Evolutionary conservation across 2,113 vertebrate genomes (phyloP).

Genomic region (Chionis minor): DNA sequence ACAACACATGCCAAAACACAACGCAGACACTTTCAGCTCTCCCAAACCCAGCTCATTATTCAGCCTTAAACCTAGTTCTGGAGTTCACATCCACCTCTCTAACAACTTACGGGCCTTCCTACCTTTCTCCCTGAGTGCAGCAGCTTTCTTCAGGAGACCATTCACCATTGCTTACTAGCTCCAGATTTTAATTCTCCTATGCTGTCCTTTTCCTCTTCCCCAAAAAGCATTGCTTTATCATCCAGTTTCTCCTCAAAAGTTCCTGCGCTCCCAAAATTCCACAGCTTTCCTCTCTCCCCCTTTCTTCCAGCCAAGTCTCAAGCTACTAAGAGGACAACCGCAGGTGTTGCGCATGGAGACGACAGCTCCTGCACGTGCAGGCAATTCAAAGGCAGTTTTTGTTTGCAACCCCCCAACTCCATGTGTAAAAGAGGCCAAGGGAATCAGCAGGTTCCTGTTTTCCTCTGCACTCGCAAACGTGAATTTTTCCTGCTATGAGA

Average conservation of each 20-base stretch:
- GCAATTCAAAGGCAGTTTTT: not conserved
- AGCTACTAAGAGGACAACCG: not conserved
- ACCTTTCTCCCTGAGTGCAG: not conserved
- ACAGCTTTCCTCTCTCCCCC: not conserved
- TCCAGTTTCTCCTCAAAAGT: not conserved
- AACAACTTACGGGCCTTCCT: not conserved
- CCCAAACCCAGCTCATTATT: not conserved
- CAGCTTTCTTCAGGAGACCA: not conserved
- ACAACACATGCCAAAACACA: not conserved
- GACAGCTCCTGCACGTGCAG: not conserved
- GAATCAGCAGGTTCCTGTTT: conserved; percentile 27
- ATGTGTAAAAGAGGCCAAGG: not conserved
- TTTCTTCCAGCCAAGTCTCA: not conserved
- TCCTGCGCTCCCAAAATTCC: not conserved
- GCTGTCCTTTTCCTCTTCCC: not conserved
- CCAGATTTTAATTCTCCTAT: not conserved
- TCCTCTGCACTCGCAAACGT: conserved; percentile 42
- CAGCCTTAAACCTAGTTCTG: not conserved
- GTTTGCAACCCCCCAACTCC: not conserved
- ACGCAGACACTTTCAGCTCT: not conserved
- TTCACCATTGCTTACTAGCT: not conserved
- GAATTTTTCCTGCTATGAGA: conserved; percentile 22
- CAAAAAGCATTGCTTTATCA: not conserved
- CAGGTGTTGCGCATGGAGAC: not conserved
- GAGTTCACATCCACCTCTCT: not conserved